A percentile compares a stretch with the other conserved stretches of the same genome.
Conservation (phyloP, 2,797 vertebrate species). For the Ctenopoma multispine region DNA sequence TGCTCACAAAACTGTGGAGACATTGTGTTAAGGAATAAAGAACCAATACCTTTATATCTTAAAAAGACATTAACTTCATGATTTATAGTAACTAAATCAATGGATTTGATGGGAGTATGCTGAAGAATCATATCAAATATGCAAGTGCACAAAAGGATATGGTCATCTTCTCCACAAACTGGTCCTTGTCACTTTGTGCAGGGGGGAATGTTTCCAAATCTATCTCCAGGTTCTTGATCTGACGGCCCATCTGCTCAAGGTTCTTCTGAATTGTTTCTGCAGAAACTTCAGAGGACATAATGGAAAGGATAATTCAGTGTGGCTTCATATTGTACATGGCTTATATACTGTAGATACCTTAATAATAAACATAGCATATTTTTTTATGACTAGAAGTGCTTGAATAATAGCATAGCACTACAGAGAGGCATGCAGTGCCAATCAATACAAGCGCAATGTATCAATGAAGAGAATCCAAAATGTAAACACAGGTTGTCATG, state of each 20-base stretch:
- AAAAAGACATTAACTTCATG: neutral
- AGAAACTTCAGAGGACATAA: conserved; percentile 78
- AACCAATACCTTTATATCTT: neutral
- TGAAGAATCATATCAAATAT: conserved; percentile 6
- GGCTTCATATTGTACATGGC: neutral
- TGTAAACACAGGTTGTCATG: neutral
- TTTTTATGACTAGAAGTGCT: neutral
- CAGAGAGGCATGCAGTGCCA: neutral
- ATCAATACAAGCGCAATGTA: neutral
- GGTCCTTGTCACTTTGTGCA: conserved; percentile 85
- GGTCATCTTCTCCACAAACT: conserved; percentile 88
- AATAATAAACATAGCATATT: neutral
- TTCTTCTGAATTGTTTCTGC: conserved; percentile 90
- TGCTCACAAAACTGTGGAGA: conserved; percentile 85
- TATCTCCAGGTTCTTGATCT: conserved; percentile 83
- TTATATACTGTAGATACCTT: neutral
- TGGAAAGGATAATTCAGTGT: neutral
- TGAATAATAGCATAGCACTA: neutral
- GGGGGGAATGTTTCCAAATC: conserved; percentile 87
- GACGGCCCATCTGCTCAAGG: conserved; percentile 87
- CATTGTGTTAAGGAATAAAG: conserved; percentile 79
- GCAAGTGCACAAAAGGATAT: conserved; percentile 83
- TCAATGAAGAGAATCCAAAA: neutral
- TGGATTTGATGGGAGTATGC: neutral
- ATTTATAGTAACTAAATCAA: neutral